Base-by-base conservation (phyloP, 2,888 invertebrate genomes). In the Mycalesis mineus region DNA sequence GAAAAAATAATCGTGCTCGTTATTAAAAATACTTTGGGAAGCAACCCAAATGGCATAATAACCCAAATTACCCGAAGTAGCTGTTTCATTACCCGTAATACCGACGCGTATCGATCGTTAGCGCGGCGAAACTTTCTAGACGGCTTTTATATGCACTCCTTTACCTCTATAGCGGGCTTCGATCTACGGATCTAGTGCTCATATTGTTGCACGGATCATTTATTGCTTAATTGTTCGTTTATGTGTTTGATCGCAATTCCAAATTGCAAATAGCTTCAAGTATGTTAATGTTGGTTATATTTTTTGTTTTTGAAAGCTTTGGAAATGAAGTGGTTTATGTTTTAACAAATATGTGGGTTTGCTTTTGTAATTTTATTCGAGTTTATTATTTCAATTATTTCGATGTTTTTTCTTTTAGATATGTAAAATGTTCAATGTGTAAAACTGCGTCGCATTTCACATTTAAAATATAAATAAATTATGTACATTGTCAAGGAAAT, bases 131-230 rank as follows among this genome's bases (percentile, higher is more conserved):
- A 90, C 89, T 90, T 90, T 90, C 88, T 86, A 90, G 90, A 90
- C 90, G 82, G 88, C 84, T 90, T 90, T 90, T 90, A 90, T 90
- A 88, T 90, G 90, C 88, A 88, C 82, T 84, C 85, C 84, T 86
- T 84, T 84, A 80, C 77, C 74, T 77, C 74, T 78, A 81, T 82
- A 80, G 68, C 64, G 65, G 66, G 71, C 73, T 73, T 73, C 73
- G 75, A 75, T 75, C 72, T 72, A 76, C 73, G 73, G 75, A 75
- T 75, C 72, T 72, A 76, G 73, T 67, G 67, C 66, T 70, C 71
- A 72, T 74, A 73, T 69, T 71, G 68, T 71, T 66, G 53, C 64
- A 59, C 63, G 55, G 60, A 61, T 66, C 65, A 63, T 63, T 63
- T 63, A 61, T 57, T 59, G 60, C 61, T 58, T 63, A 62, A 66